phyloP scores from a whole-genome alignment of 2,797 vertebrate genomes.

The Aplochiton taeniatus region DNA sequence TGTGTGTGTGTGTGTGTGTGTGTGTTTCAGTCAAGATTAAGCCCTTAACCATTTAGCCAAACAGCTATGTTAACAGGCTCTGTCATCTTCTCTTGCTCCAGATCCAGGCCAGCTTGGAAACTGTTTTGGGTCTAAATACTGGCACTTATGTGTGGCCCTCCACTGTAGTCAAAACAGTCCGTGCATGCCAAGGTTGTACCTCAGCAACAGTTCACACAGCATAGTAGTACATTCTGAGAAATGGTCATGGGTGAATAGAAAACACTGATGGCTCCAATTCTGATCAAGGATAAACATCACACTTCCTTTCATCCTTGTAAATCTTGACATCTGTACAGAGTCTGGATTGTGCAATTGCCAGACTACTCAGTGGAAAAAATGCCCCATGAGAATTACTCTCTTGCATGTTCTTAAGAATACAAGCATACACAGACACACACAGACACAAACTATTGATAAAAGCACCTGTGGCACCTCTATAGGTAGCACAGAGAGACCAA shows the following conservation, averaged over 20 bases:
- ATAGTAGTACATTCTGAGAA: background rate
- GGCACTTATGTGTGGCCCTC: background rate
- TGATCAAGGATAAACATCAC: background rate
- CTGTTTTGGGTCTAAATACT: too few relatives aligned
- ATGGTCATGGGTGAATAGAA: background rate
- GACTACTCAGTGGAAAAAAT: background rate
- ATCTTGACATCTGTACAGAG: background rate
- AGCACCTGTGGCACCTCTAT: too few relatives aligned
- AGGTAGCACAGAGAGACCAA: too few relatives aligned
- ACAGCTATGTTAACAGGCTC: background rate
- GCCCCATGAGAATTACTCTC: background rate
- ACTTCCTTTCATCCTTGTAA: background rate
- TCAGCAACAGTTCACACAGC: background rate
- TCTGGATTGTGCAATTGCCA: background rate
- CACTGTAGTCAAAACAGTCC: background rate
- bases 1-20: background rate
- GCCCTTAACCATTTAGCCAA: background rate
- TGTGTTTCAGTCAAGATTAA: background rate
- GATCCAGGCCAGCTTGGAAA: too few relatives aligned
- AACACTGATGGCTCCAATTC: background rate
- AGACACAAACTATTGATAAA: too few relatives aligned
- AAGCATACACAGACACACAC: background rate
- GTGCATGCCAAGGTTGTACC: background rate
- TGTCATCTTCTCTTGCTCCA: too few relatives aligned
- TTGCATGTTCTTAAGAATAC: background rate